phyloP scores from a whole-genome alignment of 2,888 invertebrate species.

The Phalera bucephala region DNA sequence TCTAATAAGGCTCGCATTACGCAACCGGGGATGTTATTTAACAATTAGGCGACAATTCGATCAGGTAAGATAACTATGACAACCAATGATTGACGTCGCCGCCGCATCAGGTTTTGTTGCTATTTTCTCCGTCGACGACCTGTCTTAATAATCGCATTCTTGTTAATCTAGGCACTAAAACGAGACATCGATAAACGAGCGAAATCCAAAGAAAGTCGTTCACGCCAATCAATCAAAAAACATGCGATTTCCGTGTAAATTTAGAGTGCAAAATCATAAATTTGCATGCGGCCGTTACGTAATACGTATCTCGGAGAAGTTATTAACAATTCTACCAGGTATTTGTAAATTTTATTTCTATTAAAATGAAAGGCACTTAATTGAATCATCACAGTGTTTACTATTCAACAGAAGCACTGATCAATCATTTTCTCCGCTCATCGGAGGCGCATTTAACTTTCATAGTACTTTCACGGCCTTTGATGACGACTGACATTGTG shows the following conservation, averaged over 20 bases:
- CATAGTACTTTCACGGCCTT: conserved; percentile 51
- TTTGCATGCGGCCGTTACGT: conserved; percentile 34
- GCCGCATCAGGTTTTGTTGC: conserved; percentile 29
- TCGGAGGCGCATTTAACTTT: conserved; percentile 39
- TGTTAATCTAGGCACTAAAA: conserved; percentile 29
- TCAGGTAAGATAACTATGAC: conserved; percentile 48
- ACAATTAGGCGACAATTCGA: conserved; percentile 59
- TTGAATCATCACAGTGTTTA: conserved; percentile 35
- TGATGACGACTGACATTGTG: conserved; percentile 49
- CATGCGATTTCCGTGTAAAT: conserved; percentile 42
- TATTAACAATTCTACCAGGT: conserved; percentile 16
- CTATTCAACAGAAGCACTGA: conserved; percentile 44
- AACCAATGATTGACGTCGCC: conserved; percentile 41
- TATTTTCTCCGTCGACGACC: conserved; percentile 42
- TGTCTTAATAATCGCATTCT: conserved; percentile 51
- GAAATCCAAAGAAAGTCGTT: conserved; percentile 45
- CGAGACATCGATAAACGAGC: conserved; percentile 30
- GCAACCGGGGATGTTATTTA: conserved; percentile 54
- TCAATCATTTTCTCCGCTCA: conserved; percentile 53
- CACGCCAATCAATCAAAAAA: conserved; percentile 43
- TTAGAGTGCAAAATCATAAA: conserved; percentile 27
- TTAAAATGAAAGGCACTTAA: conserved; percentile 42
- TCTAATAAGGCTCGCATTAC: conserved; percentile 42
- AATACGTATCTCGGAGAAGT: conserved; percentile 21
- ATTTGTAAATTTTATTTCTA: conserved; percentile 35